phyloP scores from a whole-genome alignment of 2,888 invertebrate species.

The Adineta ricciae region DNA sequence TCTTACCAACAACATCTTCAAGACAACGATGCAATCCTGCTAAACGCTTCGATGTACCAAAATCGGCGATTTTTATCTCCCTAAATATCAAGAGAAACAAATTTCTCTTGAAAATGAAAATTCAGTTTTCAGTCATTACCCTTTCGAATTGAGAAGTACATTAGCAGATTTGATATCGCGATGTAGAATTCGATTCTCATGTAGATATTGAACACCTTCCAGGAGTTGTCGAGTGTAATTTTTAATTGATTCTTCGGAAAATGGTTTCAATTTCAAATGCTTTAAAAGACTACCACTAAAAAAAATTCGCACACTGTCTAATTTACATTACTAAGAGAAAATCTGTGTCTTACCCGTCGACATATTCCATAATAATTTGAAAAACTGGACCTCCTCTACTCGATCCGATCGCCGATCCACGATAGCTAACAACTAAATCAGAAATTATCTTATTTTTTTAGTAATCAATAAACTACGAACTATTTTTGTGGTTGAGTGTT shows the following conservation, averaged over 20 bases:
- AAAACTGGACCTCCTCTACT: neutral
- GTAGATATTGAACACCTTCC: neutral
- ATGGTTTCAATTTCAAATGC: neutral
- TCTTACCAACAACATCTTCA: neutral
- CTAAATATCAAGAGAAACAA: neutral
- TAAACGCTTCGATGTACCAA: conserved; percentile 8
- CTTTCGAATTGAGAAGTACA: neutral
- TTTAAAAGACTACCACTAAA: neutral
- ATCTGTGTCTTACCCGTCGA: neutral
- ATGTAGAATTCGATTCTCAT: conserved; percentile 15
- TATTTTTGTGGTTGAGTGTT: neutral
- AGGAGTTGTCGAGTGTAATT: conserved; percentile 9
- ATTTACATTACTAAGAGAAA: no score
- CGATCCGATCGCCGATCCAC: neutral
- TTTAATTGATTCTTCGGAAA: neutral
- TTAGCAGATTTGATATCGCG: conserved; percentile 17
- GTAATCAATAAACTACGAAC: neutral
- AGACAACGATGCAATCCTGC: neutral
- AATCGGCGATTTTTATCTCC: conserved; percentile 15
- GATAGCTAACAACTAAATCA: neutral
- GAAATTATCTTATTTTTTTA: neutral
- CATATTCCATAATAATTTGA: conserved; percentile 24
- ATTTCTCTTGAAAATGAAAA: neutral
- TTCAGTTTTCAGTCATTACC: neutral
- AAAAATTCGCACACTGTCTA: no score